These are phyloP conservation scores for Aphaenogaster floridana DNA, from an alignment of 1,140 invertebrate species.

Conservation along the genomic window DNA sequence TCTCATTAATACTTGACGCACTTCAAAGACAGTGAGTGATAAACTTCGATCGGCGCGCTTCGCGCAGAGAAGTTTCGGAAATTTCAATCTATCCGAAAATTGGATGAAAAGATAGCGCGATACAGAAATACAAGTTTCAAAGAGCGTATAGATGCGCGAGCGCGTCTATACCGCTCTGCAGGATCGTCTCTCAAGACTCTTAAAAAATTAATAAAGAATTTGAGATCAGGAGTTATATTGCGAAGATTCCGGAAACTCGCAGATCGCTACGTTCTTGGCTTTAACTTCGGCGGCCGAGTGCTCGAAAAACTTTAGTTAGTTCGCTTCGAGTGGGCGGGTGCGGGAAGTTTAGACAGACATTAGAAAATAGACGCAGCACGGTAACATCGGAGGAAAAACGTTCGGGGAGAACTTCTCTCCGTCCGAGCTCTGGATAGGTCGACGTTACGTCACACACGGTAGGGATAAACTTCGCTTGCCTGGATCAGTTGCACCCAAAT, in stretches of 20 bases:
- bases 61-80: constrained; percentile 57
- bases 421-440: constrained; percentile 24
- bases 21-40: constrained; percentile 30
- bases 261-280: constrained; percentile 43
- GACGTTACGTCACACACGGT: constrained; percentile 42
- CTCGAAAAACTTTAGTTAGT: constrained; percentile 61
- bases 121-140: constrained; percentile 30
- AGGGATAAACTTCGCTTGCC: neutral
- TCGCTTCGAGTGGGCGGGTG: constrained; percentile 45
- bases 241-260: constrained; percentile 45
- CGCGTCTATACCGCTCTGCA: constrained; percentile 9
- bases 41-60: constrained; percentile 57
- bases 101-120: constrained; percentile 67
- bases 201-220: constrained; percentile 75
- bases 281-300: constrained; percentile 60
- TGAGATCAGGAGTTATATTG: constrained; percentile 43
- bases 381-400: constrained; percentile 35
- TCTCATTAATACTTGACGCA: constrained; percentile 46
- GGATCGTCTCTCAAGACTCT: constrained; percentile 1
- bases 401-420: constrained; percentile 63
- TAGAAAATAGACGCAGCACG: constrained; percentile 54
- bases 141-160: neutral
- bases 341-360: constrained; percentile 69
- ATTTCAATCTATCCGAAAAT: constrained; percentile 67
- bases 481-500: constrained; percentile 30